A percentile compares a stretch with the other conserved stretches of the same genome.
Evolutionary conservation across 23 tunicate genomes (phyloP).

Genomic region (Styela clava): DNA sequence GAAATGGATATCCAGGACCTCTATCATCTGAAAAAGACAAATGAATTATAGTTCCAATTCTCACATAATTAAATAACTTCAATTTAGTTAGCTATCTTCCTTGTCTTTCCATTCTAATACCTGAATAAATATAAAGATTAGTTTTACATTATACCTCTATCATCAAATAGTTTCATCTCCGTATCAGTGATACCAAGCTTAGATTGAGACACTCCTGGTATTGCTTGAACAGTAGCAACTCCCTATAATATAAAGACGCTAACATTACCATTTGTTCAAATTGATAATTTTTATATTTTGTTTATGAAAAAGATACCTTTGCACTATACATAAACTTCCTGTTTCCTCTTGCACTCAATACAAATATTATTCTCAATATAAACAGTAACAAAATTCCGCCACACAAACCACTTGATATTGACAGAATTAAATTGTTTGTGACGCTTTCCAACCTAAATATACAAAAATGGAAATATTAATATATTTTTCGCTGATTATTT

Average conservation of each 20-base stretch:
- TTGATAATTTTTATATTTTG: no score
- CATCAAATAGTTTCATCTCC: background rate
- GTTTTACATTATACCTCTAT: background rate
- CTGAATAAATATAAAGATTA: no score
- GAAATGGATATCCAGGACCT: background rate
- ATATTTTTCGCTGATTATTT: no score
- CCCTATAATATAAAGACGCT: no score
- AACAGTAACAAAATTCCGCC: background rate
- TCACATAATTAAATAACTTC: no score
- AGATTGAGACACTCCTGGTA: background rate
- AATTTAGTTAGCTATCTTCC: no score
- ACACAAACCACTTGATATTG: background rate
- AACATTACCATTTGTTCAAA: no score
- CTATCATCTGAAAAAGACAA: background rate
- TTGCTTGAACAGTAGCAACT: background rate
- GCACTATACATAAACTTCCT: slow-evolving; percentile 8
- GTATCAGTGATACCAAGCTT: background rate
- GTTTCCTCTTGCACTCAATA: background rate
- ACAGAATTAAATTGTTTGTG: background rate
- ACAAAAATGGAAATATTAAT: no score
- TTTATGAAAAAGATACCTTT: background rate
- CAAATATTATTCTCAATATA: background rate
- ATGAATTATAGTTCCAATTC: background rate
- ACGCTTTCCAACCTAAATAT: background rate
- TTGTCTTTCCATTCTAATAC: no score